Base-by-base conservation (phyloP, 1,140 invertebrate genomes). In the Neodiprion pinetum region DNA sequence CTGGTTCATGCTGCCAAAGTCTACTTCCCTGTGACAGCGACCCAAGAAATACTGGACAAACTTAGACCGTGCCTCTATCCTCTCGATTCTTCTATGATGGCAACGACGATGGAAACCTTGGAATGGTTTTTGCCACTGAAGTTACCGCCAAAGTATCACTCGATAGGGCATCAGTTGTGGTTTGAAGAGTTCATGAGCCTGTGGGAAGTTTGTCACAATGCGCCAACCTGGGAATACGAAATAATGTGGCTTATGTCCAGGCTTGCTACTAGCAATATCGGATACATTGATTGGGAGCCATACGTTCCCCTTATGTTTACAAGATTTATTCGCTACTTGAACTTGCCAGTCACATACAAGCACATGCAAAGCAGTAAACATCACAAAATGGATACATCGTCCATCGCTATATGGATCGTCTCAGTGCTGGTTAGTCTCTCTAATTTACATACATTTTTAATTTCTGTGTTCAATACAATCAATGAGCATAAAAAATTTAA, bases 21-120 rank as follows among this genome's bases (percentile, higher is more conserved):
- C 81, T 86, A 88, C 79, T 88, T 88, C 76, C 84, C 87, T 4
- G 86, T 88, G 82, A 87, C 68, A 72, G 92, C 96, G 1, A 97
- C 96, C 0, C 91, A 93, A 86, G 97, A 98, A 88, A 97, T 99
- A 80, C 85, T 98, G 72, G 95, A 95, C 77, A 93, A 96, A 86
- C 91, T 96, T 80, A 89, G 94, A 72, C 96, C 96, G 14, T 89
- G 91, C 73, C 81, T 97, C 79, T 94, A 93, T 88, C 92, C 95
- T 73, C 88, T 95, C 85, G 93, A 93, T 80, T 77, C 75, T 76
- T 73, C 83, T 73, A 88, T 90, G 79, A 91, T 94, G 86, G 77
- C 89, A 50, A 84, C 90, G 76, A 91, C 90, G 5, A 88, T 96
- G 71, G 88, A 91, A 72, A 90, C 92, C 76, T 87, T 97, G 47